Evolutionary conservation across 2,113 vertebrate species (phyloP).

Genomic region (Odontophorus gujanensis): DNA sequence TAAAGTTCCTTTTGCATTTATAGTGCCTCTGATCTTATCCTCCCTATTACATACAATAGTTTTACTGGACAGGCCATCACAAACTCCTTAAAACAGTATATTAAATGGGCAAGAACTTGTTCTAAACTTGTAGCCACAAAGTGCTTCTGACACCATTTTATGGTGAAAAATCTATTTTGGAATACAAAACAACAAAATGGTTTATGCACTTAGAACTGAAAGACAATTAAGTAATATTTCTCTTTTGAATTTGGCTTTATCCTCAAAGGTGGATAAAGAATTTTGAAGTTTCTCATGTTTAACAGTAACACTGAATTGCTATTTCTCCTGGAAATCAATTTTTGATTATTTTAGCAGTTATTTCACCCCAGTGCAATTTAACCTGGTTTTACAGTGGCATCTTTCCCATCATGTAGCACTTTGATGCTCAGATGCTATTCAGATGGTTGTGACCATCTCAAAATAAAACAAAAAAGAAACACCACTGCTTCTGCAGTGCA

Average conservation of each 20-base stretch:
- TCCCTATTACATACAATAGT: slow-evolving; percentile 29
- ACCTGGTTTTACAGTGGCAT: neutral
- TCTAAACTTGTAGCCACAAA: neutral
- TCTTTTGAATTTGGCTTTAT: neutral
- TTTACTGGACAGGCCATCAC: slow-evolving; percentile 54
- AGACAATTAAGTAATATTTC: neutral
- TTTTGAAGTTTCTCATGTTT: neutral
- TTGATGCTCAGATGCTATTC: neutral
- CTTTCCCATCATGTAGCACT: neutral
- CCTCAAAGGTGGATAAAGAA: neutral
- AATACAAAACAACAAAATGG: neutral
- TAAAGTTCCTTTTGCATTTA: slow-evolving; percentile 15
- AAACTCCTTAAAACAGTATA: slow-evolving; percentile 11
- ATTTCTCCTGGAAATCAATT: neutral
- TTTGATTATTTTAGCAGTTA: neutral
- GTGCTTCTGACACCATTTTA: neutral
- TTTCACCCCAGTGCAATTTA: neutral
- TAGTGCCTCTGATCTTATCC: neutral
- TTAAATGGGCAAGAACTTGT: neutral
- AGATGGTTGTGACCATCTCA: slow-evolving; percentile 54
- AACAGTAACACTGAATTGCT: neutral
- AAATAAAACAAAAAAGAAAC: slow-evolving; percentile 2
- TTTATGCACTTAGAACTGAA: neutral
- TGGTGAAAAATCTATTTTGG: neutral
- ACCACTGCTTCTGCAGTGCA: neutral